Evolutionary conservation across 2,113 vertebrate species (phyloP), one percentile per base, ranked within the genome.

Genomic region (Cephalopterus ornatus): DNA sequence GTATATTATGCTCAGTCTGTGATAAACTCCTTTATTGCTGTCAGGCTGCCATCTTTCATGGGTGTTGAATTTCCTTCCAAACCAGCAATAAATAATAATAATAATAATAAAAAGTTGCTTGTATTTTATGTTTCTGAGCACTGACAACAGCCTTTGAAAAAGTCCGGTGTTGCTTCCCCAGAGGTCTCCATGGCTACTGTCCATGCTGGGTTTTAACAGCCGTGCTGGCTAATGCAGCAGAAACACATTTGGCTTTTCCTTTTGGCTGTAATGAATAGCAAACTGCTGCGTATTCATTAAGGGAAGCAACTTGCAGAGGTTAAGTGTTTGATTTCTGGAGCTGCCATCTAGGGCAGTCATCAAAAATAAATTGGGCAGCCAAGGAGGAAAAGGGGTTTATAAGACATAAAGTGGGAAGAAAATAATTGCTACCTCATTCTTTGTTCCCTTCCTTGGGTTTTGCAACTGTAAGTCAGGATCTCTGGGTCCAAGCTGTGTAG

Each of bases 271-370:
- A 68, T 93, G 95, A 88, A 58, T 76, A 92, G 94, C 70, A 81
- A 83, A 70, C 85, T 84, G 78, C 93, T 85, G 83, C 3, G 39
- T 80, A 42, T 92, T 97, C 88, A 85, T 89, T 91, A 93, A 84
- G 86, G 84, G 77, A 74, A 89, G 89, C 87, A n/a, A 58, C 92
- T 96, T 12, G 44, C 84, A 92, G 94, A 95, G 96, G 96, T 95
- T 73, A 96, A 97, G 72, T 90, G 88, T 92, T 92, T 97, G 91
- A 63, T 96, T 96, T 94, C 89, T 85, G 93, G 81, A 96, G 89
- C 89, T 35, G 47, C 88, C 5, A 0, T 79, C 21, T 47, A 74
- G 82, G 88, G 52, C 84, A 86, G 81, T 83, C 66, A 84, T 62
- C 56, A 85, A 92, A 94, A 94, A 80, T 75, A 92, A 92, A 91